Base-by-base conservation (phyloP, 2,113 vertebrate genomes). In the Corapipo altera region DNA sequence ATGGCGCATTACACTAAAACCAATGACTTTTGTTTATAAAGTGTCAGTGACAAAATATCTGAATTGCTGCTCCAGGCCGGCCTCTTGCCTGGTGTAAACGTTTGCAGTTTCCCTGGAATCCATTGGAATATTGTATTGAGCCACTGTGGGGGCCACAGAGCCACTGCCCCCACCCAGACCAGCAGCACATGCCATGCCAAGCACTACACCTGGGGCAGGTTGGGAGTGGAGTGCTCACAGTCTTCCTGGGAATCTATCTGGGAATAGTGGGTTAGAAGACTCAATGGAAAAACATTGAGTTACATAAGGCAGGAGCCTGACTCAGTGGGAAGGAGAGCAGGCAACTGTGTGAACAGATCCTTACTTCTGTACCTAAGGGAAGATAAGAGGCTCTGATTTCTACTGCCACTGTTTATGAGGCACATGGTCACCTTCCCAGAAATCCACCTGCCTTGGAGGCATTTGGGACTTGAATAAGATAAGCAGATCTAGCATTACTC, bases 141-240 rank as follows among this genome's bases (percentile, higher is more conserved):
- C 15, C 49, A 8, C 10, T 23, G 10, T 1, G 3, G 49, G 66
- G 58, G 81, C 52, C 39, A 15, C 39, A 71, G 59, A 62, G 57
- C 43, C 57, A 7, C 48, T n/a, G 74, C 46, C 24, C 23, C 41
- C 44, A 22, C 37, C 15, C 52, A 33, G 41, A 41, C 8, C 64
- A 66, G 4, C 8, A 51, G 48, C 48, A 24, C 3, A 0, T 8
- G 10, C 35, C 0, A 0, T 65, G 54, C 23, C 84, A 64, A 74
- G 55, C 59, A 22, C 33, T n/a, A 48, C 64, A 58, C 52, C 54
- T 49, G 64, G 72, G 49, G 12, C 62, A 48, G 61, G 33, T 0
- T 39, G 75, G 49, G 41, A 82, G 55, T 22, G 23, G n/a, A 59
- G 27, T 8, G 41, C 59, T 66, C 9, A 2, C 10, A 54, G 67